phyloP scores from a whole-genome alignment of 2,797 vertebrate genomes.

The Cuculus canorus region DNA sequence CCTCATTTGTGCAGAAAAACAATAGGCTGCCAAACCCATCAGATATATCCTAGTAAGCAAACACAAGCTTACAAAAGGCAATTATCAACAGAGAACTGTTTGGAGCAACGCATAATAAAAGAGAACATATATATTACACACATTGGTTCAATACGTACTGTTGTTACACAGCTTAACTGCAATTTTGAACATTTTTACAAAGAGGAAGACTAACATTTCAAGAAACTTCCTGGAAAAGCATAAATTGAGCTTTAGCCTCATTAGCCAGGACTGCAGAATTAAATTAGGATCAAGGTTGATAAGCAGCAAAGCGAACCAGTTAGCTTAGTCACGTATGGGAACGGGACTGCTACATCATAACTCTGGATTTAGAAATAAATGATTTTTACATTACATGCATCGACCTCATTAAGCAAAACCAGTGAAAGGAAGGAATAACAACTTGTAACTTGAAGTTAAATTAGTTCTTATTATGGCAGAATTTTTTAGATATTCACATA shows the following conservation, averaged over 20 bases:
- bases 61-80: neutral
- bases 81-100: neutral
- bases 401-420: neutral
- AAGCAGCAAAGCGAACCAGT: neutral
- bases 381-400: neutral
- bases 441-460: neutral
- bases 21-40: neutral
- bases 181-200: neutral
- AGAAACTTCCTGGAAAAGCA: neutral
- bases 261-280: neutral
- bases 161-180: neutral
- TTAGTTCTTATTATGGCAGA: neutral
- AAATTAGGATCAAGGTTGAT: neutral
- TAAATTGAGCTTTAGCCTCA: neutral
- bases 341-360: slow-evolving; percentile 3
- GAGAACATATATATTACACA: neutral
- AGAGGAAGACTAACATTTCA: neutral
- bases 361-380: neutral
- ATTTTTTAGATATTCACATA: neutral
- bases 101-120: neutral
- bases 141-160: neutral
- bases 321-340: neutral
- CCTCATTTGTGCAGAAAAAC: neutral
- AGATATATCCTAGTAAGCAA: neutral
- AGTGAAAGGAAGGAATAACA: neutral